These are phyloP conservation scores for Teleogryllus oceanicus DNA, from an alignment of 2,888 invertebrate genomes.

Conservation along the genomic window DNA sequence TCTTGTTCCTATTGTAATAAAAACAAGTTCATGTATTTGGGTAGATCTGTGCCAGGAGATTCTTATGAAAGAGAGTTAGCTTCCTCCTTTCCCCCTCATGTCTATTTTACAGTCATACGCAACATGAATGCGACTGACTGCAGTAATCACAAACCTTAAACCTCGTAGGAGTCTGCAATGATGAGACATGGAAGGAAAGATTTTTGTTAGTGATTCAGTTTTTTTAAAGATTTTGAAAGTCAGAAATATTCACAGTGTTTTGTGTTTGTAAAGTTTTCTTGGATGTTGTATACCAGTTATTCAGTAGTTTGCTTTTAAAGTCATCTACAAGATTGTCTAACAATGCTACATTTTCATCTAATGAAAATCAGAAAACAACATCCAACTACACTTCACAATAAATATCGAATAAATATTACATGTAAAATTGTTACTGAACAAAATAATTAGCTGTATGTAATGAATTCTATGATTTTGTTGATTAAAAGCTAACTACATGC, in stretches of 20 bases:
- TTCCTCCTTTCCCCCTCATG: constrained; percentile 26
- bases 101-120: constrained; percentile 23
- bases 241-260: constrained; percentile 12
- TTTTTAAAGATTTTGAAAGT: neutral
- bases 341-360: neutral
- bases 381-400: constrained; percentile 23
- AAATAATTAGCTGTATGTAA: too few relatives aligned
- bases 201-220: constrained; percentile 27
- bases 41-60: neutral
- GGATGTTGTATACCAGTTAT: constrained; percentile 19
- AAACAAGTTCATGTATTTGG: neutral
- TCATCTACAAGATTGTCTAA: too few relatives aligned
- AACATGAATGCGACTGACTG: constrained; percentile 19
- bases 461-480: too few relatives aligned
- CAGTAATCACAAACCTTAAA: constrained; percentile 38
- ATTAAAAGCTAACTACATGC: too few relatives aligned
- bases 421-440: neutral
- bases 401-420: neutral
- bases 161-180: constrained; percentile 38
- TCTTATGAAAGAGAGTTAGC: constrained; percentile 26
- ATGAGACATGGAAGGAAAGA: constrained; percentile 38
- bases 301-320: constrained; percentile 7
- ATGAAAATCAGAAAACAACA: constrained; percentile 20
- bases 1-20: constrained; percentile 25
- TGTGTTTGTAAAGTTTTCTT: constrained; percentile 27